Evolutionary conservation across 1,140 invertebrate genomes (phyloP), one percentile per base, ranked within the genome.

Genomic region (Rhizoglyphus robini): DNA sequence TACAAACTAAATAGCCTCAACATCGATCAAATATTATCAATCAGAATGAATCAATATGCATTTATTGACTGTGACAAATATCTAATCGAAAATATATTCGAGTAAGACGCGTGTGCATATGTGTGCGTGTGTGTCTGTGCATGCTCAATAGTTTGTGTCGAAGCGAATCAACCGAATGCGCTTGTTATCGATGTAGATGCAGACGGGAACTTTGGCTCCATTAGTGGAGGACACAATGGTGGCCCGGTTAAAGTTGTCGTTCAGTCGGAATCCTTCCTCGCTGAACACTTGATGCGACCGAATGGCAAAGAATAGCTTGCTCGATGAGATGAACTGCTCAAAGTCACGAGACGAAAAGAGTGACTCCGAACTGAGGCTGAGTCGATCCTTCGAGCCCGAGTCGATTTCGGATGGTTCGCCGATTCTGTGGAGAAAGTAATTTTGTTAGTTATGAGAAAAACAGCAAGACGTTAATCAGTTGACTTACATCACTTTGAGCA

Each of bases 401-500:
- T n/a, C n/a, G n/a, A n/a, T n/a, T n/a, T n/a, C n/a, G n/a, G 31
- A 54, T 25, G 51, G 51, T 32, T 54, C 51, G 20, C 51, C 51
- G 15, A 20, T 32, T 11, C 51, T 54, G n/a, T n/a, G n/a, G n/a
- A 54, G 51, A 54, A 54, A 25, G 5, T 11, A 54, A 54, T 25
- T 54, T n/a, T n/a, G n/a, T n/a, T n/a, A n/a, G n/a, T 54, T 11
- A 54, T 11, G 20, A 32, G 23, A 32, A 54, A 32, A n/a, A n/a
- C n/a, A n/a, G 31, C 23, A 8, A 32, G 23, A 54, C 8, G 23
- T 25, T 54, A 32, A 23, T 41, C 36, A 54, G 20, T 32, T 25
- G 23, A 54, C 51, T 27, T 54, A 54, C 51, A 54, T 32, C 8
- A 54, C 51, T 54, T 54, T 25, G 31, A 54, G 51, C 20, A 54